Evolutionary conservation across 92 coral and sea anemone genomes (phyloP), one percentile per base, ranked within the genome.

Genomic region (Palythoa caribaeorum): DNA sequence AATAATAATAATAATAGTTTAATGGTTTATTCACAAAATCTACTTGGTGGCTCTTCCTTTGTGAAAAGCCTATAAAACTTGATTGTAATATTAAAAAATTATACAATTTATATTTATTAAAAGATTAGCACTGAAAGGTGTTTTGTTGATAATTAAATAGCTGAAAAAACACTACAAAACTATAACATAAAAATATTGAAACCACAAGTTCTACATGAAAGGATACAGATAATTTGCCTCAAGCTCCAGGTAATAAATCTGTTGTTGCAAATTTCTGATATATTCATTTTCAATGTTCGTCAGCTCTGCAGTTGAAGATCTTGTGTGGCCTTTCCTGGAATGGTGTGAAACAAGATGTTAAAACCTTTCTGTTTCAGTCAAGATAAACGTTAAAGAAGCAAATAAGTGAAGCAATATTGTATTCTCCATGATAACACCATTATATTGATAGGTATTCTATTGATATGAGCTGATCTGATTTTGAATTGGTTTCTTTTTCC

Each of bases 201-300:
- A 1, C n/a, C 15, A 70, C 36, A 62, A 62, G 17, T 6, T 19
- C 12, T 53, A 37, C 13, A 19, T 35, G 15, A 50, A 87, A 92
- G 98, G 98, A 96, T 96, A 96, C 99, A 96, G 89, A 79, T 96
- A 96, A 76, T 95, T 96, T 35, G 99, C 96, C 69, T 96, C 99
- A 69, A 96, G 93, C 37, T 96, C 99, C 70, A 96, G 91, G 66
- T 95, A 96, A 76, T 96, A 96, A 6, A 96, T 92, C 89, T 96
- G 99, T 81, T 96, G 99, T 78, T 96, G 99, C 11, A 96, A 94
- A 71, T 96, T 96, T 77, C 99, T 96, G 78, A 96, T 96, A 92
- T 96, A 96, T 72, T 97, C 99, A 91, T 97, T 97, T 50, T 97
- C 99, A 80, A 97, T 89, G 75, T 97, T 95, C 65, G 98, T 94